Evolutionary conservation across 2,113 vertebrate species (phyloP).

Genomic region (Trinectes maculatus): DNA sequence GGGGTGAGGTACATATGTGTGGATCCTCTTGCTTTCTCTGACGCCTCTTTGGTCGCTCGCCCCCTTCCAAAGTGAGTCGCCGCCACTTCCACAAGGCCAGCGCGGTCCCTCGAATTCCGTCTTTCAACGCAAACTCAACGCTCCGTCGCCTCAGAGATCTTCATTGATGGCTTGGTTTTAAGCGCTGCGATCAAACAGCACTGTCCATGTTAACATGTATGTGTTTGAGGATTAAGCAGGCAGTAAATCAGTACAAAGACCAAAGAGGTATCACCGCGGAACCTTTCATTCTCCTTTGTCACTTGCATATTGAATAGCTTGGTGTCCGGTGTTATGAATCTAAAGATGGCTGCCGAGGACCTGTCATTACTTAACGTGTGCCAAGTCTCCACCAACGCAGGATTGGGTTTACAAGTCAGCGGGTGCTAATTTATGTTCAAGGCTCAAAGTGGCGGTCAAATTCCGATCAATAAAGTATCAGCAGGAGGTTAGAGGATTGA

Average conservation of each 20-base stretch:
- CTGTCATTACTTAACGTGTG: slow-evolving; percentile 66
- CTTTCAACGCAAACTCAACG: slow-evolving; percentile 15
- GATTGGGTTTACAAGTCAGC: slow-evolving; percentile 66
- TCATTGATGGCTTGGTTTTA: slow-evolving; percentile 72
- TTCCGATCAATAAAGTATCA: slow-evolving; percentile 74
- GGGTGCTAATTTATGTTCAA: slow-evolving; percentile 79
- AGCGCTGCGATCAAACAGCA: slow-evolving; percentile 39
- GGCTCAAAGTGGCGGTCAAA: slow-evolving; percentile 50
- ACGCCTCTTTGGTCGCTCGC: slow-evolving; percentile 25
- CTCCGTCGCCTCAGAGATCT: slow-evolving; percentile 55
- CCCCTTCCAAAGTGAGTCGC: neutral
- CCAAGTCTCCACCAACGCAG: slow-evolving; percentile 48
- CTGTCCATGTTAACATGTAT: slow-evolving; percentile 39
- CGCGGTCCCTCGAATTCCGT: slow-evolving; percentile 2
- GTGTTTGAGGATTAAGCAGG: slow-evolving; percentile 43
- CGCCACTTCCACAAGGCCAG: slow-evolving; percentile 1
- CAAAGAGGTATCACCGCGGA: slow-evolving; percentile 63
- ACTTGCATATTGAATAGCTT: slow-evolving; percentile 68
- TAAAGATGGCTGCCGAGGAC: slow-evolving; percentile 57
- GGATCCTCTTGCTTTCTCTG: slow-evolving; percentile 62
- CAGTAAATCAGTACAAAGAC: slow-evolving; percentile 61
- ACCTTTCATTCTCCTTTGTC: slow-evolving; percentile 46
- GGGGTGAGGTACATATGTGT: slow-evolving; percentile 11
- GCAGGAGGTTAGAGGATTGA: slow-evolving; percentile 47
- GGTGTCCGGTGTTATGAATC: slow-evolving; percentile 62